Conservation (phyloP, 2,888 invertebrate species). For the Metallyticus violacea region DNA sequence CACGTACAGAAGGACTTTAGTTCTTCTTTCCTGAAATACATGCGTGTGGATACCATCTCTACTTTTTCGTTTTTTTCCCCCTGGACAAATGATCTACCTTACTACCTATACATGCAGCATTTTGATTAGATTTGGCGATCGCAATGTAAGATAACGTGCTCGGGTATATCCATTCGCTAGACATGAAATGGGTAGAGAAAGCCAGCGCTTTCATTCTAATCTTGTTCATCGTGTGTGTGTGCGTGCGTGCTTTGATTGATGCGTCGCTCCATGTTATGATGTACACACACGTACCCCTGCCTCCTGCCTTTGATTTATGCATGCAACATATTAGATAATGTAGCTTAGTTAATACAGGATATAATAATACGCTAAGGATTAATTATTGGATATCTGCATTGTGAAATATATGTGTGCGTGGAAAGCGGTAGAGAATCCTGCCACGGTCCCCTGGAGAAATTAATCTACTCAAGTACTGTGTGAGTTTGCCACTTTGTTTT, state of each 20-base stretch:
- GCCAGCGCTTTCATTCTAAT: conserved; percentile 7
- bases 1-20: neutral
- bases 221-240: neutral
- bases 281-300: neutral
- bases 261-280: conserved; percentile 9
- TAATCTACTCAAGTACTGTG: neutral
- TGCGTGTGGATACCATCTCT: neutral
- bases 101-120: neutral
- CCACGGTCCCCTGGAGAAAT: neutral
- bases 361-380: conserved; percentile 15
- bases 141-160: neutral
- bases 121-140: conserved; percentile 5
- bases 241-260: neutral
- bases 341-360: conserved; percentile 8
- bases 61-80: neutral
- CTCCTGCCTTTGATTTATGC: conserved; percentile 12
- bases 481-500: neutral
- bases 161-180: neutral
- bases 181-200: neutral
- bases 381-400: conserved; percentile 4
- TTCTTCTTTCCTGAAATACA: neutral
- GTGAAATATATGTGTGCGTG: neutral
- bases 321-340: conserved; percentile 14
- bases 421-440: neutral
- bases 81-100: neutral